Conservation (phyloP, 2,888 invertebrate genomes). For the Alviniconcha strummeri region DNA sequence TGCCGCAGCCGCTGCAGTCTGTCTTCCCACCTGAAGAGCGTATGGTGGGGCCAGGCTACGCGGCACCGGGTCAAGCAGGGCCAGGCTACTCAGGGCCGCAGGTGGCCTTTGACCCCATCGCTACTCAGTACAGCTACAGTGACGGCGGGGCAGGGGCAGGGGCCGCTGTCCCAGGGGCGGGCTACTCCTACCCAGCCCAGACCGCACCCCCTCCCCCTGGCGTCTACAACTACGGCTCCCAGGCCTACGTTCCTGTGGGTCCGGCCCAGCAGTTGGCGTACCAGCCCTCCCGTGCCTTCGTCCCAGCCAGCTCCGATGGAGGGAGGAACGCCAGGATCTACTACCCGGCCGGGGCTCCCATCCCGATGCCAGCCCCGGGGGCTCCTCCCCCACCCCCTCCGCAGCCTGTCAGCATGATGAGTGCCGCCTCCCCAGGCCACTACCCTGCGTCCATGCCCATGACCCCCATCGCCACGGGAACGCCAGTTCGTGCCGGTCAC, state of each 20-base stretch:
- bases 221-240: constrained; percentile 36
- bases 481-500: constrained; percentile 50
- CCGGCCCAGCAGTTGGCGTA: constrained; percentile 43
- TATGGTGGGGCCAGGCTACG: not conserved
- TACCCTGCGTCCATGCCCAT: constrained; percentile 46
- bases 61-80: too few relatives aligned
- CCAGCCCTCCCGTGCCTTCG: constrained; percentile 40
- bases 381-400: constrained; percentile 41
- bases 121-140: constrained; percentile 35
- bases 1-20: not conserved
- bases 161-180: not conserved
- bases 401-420: not conserved
- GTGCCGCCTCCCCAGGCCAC: constrained; percentile 23
- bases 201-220: constrained; percentile 15
- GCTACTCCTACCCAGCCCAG: not conserved
- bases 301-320: constrained; percentile 38
- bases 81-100: constrained; percentile 12
- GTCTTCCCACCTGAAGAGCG: not conserved
- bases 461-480: constrained; percentile 61
- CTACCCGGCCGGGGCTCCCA: constrained; percentile 39
- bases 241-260: constrained; percentile 41
- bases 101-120: constrained; percentile 38
- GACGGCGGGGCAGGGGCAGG: not conserved
- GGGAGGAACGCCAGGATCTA: constrained; percentile 43
- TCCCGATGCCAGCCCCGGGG: constrained; percentile 43